Evolutionary conservation across 2,888 invertebrate species (phyloP), one percentile per base, ranked within the genome.

Genomic region (Agrochola circellaris): DNA sequence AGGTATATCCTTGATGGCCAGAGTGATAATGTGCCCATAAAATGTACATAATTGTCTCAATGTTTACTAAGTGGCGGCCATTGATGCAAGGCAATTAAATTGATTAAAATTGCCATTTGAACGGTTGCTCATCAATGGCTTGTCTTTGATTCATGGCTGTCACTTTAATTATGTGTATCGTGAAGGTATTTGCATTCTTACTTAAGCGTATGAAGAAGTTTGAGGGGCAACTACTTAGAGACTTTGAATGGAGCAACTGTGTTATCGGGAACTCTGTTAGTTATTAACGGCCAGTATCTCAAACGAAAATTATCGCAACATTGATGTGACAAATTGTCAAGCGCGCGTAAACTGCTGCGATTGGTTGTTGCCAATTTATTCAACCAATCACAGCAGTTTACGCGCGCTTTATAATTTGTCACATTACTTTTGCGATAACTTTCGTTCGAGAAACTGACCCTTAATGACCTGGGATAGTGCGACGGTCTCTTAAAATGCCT

Each of bases 21-120:
- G 51, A 1, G 67, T 82, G 82, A 73, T 73, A 81, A 77, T 76
- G n/a, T 62, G 34, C 0, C 62, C 45, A 58, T 71, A 73, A 73
- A 82, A 81, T 73, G 82, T 77, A 71, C 42, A 61, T 82, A 77
- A 82, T 83, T 77, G 77, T 80, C 74, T 73, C 81, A 85, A 84
- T 89, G 83, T 85, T 81, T 58, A 71, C 42, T 69, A 76, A 75
- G 75, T 77, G 84, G 75, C 74, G 58, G 38, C 64, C 60, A 82
- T 88, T 81, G 70, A 81, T 69, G 77, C 79, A 69, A 13, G n/a
- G 45, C 65, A 78, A 84, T 85, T 83, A 85, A 74, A 82, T 77
- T 74, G 66, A 84, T 82, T 84, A 78, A 82, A 61, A 85, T 78
- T 61, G 71, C 60, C 75, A 38, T 82, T 73, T 78, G 69, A 75